Conservation (phyloP, 2,113 vertebrate species). For the Lepus timidus region DNA sequence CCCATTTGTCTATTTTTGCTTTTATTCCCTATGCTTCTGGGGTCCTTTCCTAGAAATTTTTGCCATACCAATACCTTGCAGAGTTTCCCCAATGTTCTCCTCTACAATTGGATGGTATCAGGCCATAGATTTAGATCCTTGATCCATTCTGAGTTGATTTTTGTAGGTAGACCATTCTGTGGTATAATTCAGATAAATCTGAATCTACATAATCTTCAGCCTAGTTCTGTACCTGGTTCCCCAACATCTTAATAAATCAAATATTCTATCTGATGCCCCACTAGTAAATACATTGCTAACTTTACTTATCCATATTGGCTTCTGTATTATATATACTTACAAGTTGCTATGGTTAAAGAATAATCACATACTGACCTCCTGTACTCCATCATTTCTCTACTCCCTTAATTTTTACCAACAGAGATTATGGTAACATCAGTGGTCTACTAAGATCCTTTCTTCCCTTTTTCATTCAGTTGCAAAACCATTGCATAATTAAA, state of each 20-base stretch:
- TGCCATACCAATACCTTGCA: too few relatives aligned
- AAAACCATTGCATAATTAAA: not conserved
- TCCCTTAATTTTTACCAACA: not conserved
- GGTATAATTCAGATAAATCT: not conserved
- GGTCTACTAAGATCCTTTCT: not conserved
- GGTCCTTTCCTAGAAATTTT: too few relatives aligned
- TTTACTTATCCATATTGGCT: not conserved
- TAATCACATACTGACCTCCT: not conserved
- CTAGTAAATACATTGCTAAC: constrained; percentile 6
- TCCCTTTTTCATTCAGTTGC: not conserved
- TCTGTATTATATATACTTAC: not conserved
- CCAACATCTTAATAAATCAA: not conserved
- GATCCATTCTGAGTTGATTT: too few relatives aligned
- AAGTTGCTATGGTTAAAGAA: not conserved
- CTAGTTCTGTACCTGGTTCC: not conserved
- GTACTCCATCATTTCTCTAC: not conserved
- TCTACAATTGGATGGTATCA: too few relatives aligned
- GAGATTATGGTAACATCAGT: not conserved
- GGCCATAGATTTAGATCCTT: too few relatives aligned
- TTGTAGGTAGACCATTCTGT: not conserved
- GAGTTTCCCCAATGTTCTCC: too few relatives aligned
- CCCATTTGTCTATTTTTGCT: too few relatives aligned
- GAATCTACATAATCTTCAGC: not conserved
- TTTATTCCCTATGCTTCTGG: too few relatives aligned
- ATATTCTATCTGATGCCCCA: not conserved